Evolutionary conservation across 2,113 vertebrate species (phyloP).

Genomic region (Oryctolagus cuniculus): mOryCun1.1 NC_091438.1:152948501-152949000

Average conservation of each 20-base stretch:
- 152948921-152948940: accelerated
- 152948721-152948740: neutral
- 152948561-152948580: neutral
- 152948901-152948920: neutral
- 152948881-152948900: too few relatives aligned
- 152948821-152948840: accelerated
- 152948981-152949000: too few relatives aligned
- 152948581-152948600: neutral
- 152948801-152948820: neutral
- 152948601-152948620: neutral
- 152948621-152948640: neutral
- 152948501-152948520: accelerated
- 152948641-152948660: neutral
- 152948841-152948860: neutral
- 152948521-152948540: neutral
- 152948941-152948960: too few relatives aligned
- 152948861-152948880: neutral
- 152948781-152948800: neutral
- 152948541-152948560: neutral
- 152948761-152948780: neutral
- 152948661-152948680: neutral
- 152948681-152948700: neutral
- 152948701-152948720: neutral
- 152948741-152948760: neutral
- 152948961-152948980: too few relatives aligned